Base-by-base conservation (phyloP, 1,140 invertebrate species). In the Harpegnathos saltator region DNA sequence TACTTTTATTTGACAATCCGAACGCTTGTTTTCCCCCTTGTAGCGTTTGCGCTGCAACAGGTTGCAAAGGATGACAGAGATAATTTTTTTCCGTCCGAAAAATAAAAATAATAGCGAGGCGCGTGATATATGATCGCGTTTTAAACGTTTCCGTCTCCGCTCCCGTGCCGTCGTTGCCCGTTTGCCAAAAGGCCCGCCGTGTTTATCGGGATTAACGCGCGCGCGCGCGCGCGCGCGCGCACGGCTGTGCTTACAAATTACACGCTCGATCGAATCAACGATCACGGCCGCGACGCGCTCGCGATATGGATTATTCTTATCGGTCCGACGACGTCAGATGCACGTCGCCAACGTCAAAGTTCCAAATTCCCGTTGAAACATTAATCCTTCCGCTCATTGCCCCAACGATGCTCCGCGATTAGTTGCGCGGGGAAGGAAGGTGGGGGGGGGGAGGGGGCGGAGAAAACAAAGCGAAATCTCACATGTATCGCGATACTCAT, bases 1-100 rank as follows among this genome's bases (percentile, higher is more conserved):
- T 82, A 77, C 61, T 63, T 82, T 82, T 82, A 82, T 77, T 82
- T 82, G 81, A 82, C 81, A 75, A 82, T 82, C 69, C 83, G 56
- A 59, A 81, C 71, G 63, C 83, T 69, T 84, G 80, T 85, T 89
- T 84, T 83, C 89, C 89, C 85, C 84, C 82, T 89, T 83, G 86
- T 84, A 83, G 85, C 85, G 75, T 85, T 88, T 89, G 87, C 86
- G 86, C 86, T 86, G 81, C 85, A 68, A 84, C 88, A 84, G 83
- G 83, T 84, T 72, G 83, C 73, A 80, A 75, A 82, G 50, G 82
- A 58, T 83, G 52, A 65, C 62, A 78, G 74, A 66, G 72, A 83
- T 77, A 75, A 83, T 78, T 78, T 77, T 83, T 83, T 65, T 65
- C 62, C 52, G 38, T 33, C 74, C 52, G 63, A 83, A 75, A 66